Evolutionary conservation across 2,113 vertebrate genomes (phyloP).

Genomic region (Saimiri boliviensis): DNA sequence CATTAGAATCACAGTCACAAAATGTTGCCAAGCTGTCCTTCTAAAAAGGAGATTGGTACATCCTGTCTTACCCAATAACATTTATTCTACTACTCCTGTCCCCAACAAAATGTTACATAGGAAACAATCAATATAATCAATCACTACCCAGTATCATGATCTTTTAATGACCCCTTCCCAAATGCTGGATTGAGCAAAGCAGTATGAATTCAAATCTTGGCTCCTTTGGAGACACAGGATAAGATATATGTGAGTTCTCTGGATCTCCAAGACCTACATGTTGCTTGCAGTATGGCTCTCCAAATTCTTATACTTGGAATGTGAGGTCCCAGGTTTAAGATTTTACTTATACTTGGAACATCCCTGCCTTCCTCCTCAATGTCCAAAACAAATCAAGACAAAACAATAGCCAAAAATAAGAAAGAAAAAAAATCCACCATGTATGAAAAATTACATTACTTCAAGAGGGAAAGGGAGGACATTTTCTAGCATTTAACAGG

Average conservation of each 20-base stretch:
- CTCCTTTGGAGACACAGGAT: neutral
- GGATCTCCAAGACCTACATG: neutral
- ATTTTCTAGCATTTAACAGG: neutral
- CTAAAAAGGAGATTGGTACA: neutral
- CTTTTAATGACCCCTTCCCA: slow-evolving; percentile 24
- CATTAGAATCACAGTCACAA: slow-evolving; percentile 37
- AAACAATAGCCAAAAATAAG: neutral
- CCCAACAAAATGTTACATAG: neutral
- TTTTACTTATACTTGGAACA: neutral
- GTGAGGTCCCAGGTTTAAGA: no score
- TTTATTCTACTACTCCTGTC: neutral
- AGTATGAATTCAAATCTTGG: neutral
- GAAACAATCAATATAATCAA: slow-evolving; percentile 25
- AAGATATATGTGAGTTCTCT: neutral
- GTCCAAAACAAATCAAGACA: slow-evolving; percentile 11
- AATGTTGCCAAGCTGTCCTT: neutral
- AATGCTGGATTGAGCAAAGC: neutral
- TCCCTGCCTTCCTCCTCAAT: neutral
- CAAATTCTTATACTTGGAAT: slow-evolving; percentile 9
- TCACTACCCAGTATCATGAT: neutral
- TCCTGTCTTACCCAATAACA: neutral
- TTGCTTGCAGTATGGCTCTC: neutral
- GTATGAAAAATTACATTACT: neutral
- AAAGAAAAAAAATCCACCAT: neutral
- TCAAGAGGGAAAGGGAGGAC: neutral